Base-by-base conservation (phyloP, 2,113 vertebrate species). In the Peromyscus maniculatus region DNA sequence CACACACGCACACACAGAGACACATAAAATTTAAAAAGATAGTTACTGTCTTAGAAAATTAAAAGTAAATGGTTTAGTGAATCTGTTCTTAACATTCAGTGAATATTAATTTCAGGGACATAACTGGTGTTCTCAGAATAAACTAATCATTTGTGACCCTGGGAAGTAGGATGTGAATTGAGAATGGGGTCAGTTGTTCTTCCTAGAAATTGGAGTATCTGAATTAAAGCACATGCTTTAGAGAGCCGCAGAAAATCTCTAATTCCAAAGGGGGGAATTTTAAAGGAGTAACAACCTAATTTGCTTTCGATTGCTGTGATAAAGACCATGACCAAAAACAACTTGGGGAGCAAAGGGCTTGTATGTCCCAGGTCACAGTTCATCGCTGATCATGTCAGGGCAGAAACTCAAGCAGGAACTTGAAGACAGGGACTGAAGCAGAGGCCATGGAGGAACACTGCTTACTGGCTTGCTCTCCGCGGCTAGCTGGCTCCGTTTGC, bases 21-120 rank as follows among this genome's bases (percentile, higher is more conserved):
- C 71, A 39, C 71, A 74, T 21, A 74, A 11, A 72, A 26, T 26
- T 77, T 46, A 46, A 77, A 13, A 46, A 77, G 36, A 55, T 91
- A 93, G 4, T 79, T 89, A 80, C n/a, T 71, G 94, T 88, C 87
- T 89, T 86, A 95, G 66, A 84, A 67, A 94, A 77, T 91, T 96
- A 87, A 87, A 96, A 94, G 69, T 91, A 89, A 46, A 17, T 33
- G 59, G n/a, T 79, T 43, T 89, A 26, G 39, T 57, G n/a, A 91
- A 57, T 96, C 24, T 94, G 43, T 67, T 83, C 55, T 86, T 97
- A 33, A 33, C 17, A 77, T 80, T 97, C 72, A 92, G 3, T 79
- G 69, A 84, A 39, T 69, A 88, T 64, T 88, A 74, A 95, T 86
- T 89, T 95, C 80, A 87, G 96, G 78, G 57, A 77, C 52, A 78